These are phyloP conservation scores for Perca flavescens DNA, from an alignment of 2,113 vertebrate species.

Conservation along the genomic window DNA sequence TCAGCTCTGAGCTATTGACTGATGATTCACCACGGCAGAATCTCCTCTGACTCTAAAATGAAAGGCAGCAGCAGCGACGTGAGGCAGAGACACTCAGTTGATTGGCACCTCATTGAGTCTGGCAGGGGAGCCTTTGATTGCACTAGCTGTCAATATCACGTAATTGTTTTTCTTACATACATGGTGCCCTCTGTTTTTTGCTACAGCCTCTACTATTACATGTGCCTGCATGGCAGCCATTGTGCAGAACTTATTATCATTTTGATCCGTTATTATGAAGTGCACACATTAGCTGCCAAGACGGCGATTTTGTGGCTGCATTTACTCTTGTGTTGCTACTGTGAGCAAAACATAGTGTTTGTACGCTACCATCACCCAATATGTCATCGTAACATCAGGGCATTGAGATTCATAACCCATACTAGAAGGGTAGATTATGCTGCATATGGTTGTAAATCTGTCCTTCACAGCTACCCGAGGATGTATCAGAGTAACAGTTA, in stretches of 20 bases:
- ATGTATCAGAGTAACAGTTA: constrained; percentile 57
- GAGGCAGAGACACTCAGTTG: constrained; percentile 81
- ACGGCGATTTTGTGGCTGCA: background rate
- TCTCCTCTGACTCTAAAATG: constrained; percentile 81
- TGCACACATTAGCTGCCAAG: background rate
- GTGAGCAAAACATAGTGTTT: constrained; percentile 14
- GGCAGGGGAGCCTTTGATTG: constrained; percentile 84
- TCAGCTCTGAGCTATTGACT: constrained; percentile 84
- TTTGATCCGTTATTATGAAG: background rate
- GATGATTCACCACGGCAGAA: constrained; percentile 77
- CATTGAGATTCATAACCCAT: constrained; percentile 66
- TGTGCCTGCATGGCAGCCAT: constrained; percentile 11
- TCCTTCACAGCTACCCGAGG: constrained; percentile 59
- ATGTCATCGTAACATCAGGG: constrained; percentile 43
- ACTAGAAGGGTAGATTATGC: constrained; percentile 61
- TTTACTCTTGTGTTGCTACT: constrained; percentile 1
- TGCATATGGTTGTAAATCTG: constrained; percentile 72
- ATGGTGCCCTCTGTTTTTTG: constrained; percentile 56
- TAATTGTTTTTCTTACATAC: constrained; percentile 81
- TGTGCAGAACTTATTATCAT: background rate
- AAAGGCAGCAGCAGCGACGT: constrained; percentile 74
- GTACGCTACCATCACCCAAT: constrained; percentile 15
- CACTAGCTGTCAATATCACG: constrained; percentile 80
- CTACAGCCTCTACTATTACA: constrained; percentile 9
- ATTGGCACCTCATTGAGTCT: constrained; percentile 87